Evolutionary conservation across 2,888 invertebrate species (phyloP).

Genomic region (Drosophila paranaensis): DNA sequence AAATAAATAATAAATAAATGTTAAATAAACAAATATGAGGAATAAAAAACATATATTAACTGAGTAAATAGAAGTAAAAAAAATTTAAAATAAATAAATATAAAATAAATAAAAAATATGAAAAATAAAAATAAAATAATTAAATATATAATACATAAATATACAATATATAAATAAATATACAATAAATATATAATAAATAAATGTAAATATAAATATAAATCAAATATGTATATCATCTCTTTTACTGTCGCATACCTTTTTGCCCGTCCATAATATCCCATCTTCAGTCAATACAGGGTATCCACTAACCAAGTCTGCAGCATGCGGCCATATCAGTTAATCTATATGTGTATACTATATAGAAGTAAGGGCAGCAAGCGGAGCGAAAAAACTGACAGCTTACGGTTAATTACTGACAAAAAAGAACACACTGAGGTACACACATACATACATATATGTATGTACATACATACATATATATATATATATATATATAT

Average conservation of each 20-base stretch:
- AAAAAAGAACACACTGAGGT: conserved; percentile 39
- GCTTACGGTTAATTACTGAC: conserved; percentile 78
- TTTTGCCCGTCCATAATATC: not conserved
- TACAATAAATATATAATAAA: not conserved
- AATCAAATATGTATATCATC: no score
- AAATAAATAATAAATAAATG: no score
- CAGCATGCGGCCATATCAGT: conserved; percentile 57
- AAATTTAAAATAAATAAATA: no score
- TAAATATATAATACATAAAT: no score
- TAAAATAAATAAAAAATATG: not conserved
- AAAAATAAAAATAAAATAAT: no score
- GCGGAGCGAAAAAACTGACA: conserved; percentile 79
- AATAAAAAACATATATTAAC: no score
- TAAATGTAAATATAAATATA: not conserved
- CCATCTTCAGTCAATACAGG: not conserved
- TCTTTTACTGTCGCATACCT: not conserved
- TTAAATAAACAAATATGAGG: no score
- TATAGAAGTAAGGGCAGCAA: conserved; percentile 31
- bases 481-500: not conserved
- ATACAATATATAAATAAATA: no score
- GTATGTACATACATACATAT: not conserved
- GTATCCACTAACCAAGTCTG: conserved; percentile 25
- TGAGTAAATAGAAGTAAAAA: not conserved
- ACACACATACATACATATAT: conserved; percentile 18
- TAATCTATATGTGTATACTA: conserved; percentile 39